Base-by-base conservation (phyloP, 2,797 vertebrate genomes). In the Malurus splendens region DNA sequence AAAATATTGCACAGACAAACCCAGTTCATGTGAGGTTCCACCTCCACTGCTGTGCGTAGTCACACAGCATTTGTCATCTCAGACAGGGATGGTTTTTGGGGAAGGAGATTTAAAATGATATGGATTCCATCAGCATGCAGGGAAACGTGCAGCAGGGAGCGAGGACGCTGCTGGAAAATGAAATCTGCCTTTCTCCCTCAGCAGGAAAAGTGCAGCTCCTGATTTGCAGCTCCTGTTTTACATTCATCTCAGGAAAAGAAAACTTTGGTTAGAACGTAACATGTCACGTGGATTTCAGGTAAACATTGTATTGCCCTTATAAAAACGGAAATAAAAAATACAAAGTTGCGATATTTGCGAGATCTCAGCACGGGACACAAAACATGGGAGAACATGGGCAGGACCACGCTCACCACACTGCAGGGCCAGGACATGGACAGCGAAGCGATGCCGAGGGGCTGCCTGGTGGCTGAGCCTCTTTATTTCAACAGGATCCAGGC, bases 1-100 rank as follows among this genome's bases (percentile, higher is more conserved):
- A 36, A 86, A 77, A 71, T 93, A 94, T 93, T 94, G 91, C 90
- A 94, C 94, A 74, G 74, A 85, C 75, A 55, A 73, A 83, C 74
- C 67, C 75, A 64, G 74, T 36, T 39, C n/a, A 14, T 2, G 6
- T 4, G 50, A 80, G 54, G 68, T 39, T 28, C 65, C 52, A 67
- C 61, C 67, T 79, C 61, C 87, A 36, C 48, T 39, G 61, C 48
- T 50, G 50, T 5, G 45, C 42, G 57, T 3, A 74, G 33, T 24
- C 73, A 32, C 28, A 4, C 38, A 47, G 66, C 61, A 4, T 16
- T 48, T 22, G 1, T 42, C 38, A 30, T 10, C 64, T 51, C 23
- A 17, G 39, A 62, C 23, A 36, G 64, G 22, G 54, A 64, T 1
- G 16, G 22, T 27, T 65, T 33, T 48, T 15, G 10, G 54, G 59